Percentiles rank a stretch among this genome's conserved stretches.
These are phyloP conservation scores for Theristicus caerulescens DNA, from an alignment of 2,113 vertebrate species.

Conservation along the genomic window DNA sequence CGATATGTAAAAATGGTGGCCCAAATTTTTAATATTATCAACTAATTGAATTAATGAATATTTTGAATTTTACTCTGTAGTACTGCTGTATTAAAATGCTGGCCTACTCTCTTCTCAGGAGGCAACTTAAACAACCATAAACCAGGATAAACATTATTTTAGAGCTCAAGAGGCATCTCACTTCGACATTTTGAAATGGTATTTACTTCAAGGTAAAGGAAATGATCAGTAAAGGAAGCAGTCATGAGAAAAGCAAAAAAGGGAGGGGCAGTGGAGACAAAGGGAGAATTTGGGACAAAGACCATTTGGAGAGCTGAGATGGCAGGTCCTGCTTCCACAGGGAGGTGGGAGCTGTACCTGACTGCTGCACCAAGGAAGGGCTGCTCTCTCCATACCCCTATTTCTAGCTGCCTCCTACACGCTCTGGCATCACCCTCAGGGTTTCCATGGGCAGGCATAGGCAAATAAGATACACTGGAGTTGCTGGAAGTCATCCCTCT, in stretches of 20 bases:
- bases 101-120: background rate
- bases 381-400: background rate
- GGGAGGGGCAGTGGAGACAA: background rate
- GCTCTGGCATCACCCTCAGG: background rate
- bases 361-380: background rate
- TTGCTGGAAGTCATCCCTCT: background rate
- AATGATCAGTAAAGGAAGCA: background rate
- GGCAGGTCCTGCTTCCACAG: background rate
- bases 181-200: background rate
- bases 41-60: background rate
- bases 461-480: background rate
- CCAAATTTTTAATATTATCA: background rate
- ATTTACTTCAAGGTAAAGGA: background rate
- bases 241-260: background rate
- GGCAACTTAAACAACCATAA: background rate
- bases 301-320: background rate
- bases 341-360: background rate
- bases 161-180: background rate
- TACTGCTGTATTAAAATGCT: background rate
- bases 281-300: background rate
- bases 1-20: background rate
- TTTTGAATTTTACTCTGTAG: background rate
- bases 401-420: background rate
- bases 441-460: accelerated
- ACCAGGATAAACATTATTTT: background rate